Conservation (phyloP, 2,113 vertebrate species). For the Tragelaphus imberbis region DNA sequence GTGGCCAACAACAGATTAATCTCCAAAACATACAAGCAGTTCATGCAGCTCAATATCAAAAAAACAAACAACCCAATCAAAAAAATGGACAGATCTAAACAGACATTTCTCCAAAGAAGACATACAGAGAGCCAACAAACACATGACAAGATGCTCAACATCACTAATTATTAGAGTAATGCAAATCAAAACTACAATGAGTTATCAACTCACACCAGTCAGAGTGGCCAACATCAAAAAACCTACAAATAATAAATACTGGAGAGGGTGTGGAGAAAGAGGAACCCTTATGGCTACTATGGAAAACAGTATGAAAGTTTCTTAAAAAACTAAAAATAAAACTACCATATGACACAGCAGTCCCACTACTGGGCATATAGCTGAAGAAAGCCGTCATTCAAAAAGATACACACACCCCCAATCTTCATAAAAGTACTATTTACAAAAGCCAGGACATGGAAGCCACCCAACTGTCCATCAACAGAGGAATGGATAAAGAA, state of each 20-base stretch:
- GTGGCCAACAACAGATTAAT: not conserved
- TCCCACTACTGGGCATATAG: not conserved
- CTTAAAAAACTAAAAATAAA: not conserved
- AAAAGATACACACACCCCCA: not conserved
- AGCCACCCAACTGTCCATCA: not conserved
- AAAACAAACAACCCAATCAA: not conserved
- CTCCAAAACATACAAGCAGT: not conserved
- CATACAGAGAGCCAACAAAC: not conserved
- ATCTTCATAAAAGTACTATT: not conserved
- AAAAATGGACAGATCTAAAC: not conserved
- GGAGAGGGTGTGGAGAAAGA: not conserved
- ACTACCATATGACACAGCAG: not conserved
- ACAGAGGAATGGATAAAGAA: not conserved
- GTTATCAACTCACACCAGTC: not conserved
- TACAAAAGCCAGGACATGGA: not conserved
- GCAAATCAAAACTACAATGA: not conserved
- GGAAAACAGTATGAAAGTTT: not conserved
- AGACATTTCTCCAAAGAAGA: not conserved
- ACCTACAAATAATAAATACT: not conserved
- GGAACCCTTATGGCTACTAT: not conserved
- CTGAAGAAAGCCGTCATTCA: not conserved
- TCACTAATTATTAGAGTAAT: not conserved
- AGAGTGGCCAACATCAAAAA: rapidly evolving
- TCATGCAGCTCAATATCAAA: not conserved
- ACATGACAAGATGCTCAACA: not conserved